These are phyloP conservation scores for Poeciliopsis prolifica DNA, from an alignment of 2,113 vertebrate genomes.

Conservation along the genomic window DNA sequence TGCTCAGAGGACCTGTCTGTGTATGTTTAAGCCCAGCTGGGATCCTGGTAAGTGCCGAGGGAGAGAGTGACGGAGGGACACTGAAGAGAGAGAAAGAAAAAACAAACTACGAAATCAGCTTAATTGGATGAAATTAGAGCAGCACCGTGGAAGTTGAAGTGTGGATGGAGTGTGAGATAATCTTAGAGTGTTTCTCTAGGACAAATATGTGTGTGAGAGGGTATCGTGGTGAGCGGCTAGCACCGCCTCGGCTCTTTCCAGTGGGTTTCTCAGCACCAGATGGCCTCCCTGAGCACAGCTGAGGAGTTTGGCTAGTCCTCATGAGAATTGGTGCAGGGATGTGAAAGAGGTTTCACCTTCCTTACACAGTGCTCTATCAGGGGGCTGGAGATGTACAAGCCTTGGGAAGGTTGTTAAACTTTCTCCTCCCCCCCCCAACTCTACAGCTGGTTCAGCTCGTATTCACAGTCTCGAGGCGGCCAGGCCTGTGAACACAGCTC, in stretches of 20 bases:
- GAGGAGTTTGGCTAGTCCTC: slow-evolving; percentile 76
- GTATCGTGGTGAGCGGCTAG: slow-evolving; percentile 28
- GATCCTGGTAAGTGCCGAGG: slow-evolving; percentile 53
- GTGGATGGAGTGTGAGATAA: slow-evolving; percentile 55
- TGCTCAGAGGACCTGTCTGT: slow-evolving; percentile 67
- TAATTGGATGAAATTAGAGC: slow-evolving; percentile 76
- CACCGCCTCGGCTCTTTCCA: slow-evolving; percentile 33
- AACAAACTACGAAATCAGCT: slow-evolving; percentile 60
- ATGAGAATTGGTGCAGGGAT: slow-evolving; percentile 50
- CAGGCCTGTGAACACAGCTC: slow-evolving; percentile 41
- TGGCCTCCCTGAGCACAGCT: slow-evolving; percentile 80
- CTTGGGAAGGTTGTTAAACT: slow-evolving; percentile 83
- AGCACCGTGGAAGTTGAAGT: slow-evolving; percentile 39
- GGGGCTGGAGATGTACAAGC: slow-evolving; percentile 75
- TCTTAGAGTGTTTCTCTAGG: slow-evolving; percentile 44
- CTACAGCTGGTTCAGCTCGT: slow-evolving; percentile 62
- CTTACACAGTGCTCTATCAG: slow-evolving; percentile 34
- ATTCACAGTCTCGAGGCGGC: slow-evolving; percentile 46
- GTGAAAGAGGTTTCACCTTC: slow-evolving; percentile 32
- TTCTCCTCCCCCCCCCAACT: slow-evolving; percentile 52
- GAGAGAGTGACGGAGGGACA: slow-evolving; percentile 13
- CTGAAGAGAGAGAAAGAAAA: slow-evolving; percentile 47
- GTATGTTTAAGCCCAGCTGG: slow-evolving; percentile 78
- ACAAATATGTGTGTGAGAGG: slow-evolving; percentile 27
- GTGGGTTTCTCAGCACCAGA: slow-evolving; percentile 56